Conservation (phyloP, 2,888 invertebrate species). For the Apantesis nais region DNA sequence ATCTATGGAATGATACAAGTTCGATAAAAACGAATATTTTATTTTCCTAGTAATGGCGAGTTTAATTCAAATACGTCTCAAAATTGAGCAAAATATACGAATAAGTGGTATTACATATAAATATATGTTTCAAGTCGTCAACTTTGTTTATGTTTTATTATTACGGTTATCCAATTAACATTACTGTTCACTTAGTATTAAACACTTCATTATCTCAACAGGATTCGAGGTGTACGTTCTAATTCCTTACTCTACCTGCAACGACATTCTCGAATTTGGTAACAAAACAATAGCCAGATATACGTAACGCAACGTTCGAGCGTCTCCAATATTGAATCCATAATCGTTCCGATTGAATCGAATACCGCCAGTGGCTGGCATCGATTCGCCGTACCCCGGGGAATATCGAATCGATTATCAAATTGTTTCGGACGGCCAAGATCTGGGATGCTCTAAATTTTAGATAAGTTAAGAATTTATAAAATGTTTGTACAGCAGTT, state of each 20-base stretch:
- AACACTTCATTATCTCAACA: neutral
- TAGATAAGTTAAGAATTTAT: slow-evolving; percentile 28
- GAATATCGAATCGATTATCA: slow-evolving; percentile 46
- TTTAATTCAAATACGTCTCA: too few relatives aligned
- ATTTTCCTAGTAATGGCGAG: too few relatives aligned
- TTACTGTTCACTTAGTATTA: neutral
- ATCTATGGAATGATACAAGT: too few relatives aligned
- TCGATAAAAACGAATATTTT: too few relatives aligned
- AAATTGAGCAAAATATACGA: too few relatives aligned
- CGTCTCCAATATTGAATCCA: slow-evolving; percentile 44
- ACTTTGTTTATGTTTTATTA: too few relatives aligned
- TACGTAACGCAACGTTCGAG: slow-evolving; percentile 17
- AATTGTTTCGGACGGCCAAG: slow-evolving; percentile 40
- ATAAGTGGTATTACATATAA: too few relatives aligned
- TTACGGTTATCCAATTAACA: too few relatives aligned
- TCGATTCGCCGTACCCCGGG: slow-evolving; percentile 33
- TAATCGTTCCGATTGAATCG: slow-evolving; percentile 45
- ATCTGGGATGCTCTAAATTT: slow-evolving; percentile 41
- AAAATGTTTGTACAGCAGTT: slow-evolving; percentile 17
- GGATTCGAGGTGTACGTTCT: too few relatives aligned
- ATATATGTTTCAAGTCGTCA: too few relatives aligned
- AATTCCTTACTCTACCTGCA: neutral
- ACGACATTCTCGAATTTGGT: neutral
- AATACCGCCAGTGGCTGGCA: slow-evolving; percentile 30
- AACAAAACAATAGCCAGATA: slow-evolving; percentile 4